Percentiles rank a stretch among this genome's conserved stretches.
phyloP scores from a whole-genome alignment of 2,797 vertebrate species.

The Lepus townsendii region DNA sequence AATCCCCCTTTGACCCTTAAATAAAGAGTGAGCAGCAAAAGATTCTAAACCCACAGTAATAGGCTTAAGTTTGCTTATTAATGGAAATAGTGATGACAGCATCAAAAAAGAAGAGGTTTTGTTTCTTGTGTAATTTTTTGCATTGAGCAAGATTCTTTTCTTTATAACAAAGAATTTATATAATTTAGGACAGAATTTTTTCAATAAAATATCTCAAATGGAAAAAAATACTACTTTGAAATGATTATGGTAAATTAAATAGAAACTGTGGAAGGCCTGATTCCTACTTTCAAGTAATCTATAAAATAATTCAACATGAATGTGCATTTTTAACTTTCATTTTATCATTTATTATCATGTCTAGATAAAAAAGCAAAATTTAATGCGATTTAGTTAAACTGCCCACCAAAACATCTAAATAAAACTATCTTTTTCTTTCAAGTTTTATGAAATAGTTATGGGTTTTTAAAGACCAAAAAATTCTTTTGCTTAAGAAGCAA shows the following conservation, averaged over 20 bases:
- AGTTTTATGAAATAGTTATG: not conserved
- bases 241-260: conserved; percentile 3
- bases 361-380: conserved; percentile 29
- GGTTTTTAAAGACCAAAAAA: not conserved
- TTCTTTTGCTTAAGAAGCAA: not conserved
- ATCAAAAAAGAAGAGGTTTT: too few relatives aligned
- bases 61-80: not conserved
- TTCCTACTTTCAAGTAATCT: not conserved
- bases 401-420: conserved; percentile 8
- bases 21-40: not conserved
- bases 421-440: conserved; percentile 48
- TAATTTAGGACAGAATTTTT: not conserved
- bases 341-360: not conserved
- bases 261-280: not conserved
- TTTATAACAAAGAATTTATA: conserved; percentile 31
- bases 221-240: not conserved
- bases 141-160: not conserved
- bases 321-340: not conserved
- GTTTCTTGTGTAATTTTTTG: too few relatives aligned
- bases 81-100: too few relatives aligned
- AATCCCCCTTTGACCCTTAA: not conserved
- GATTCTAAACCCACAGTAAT: not conserved
- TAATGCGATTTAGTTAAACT: conserved; percentile 16
- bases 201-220: not conserved
- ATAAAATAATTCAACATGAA: not conserved